Conservation (phyloP, 2,888 invertebrate genomes). For the Scaptomyza parva region DNA sequence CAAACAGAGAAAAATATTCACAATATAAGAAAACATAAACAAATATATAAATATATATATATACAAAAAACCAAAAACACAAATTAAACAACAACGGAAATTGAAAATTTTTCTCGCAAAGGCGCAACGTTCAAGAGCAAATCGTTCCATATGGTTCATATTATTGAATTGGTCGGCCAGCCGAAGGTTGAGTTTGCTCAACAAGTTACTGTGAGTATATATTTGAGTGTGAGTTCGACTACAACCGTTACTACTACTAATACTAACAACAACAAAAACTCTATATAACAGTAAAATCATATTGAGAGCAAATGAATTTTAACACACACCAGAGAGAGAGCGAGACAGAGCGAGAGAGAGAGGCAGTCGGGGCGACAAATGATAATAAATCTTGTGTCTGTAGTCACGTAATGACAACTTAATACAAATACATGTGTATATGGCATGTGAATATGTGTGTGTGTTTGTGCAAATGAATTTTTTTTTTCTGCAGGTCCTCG, state of each 20-base stretch:
- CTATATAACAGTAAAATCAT: no score
- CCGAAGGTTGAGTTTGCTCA: conserved; percentile 91
- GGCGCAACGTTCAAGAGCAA: conserved; percentile 77
- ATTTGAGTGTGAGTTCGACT: no score
- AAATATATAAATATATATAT: conserved; percentile 16
- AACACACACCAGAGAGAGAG: conserved; percentile 13
- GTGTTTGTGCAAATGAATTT: conserved; percentile 50
- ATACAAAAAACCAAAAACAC: conserved; percentile 1
- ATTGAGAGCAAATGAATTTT: conserved; percentile 61
- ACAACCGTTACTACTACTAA: not conserved
- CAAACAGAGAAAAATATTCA: conserved; percentile 29
- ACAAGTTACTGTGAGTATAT: conserved; percentile 91
- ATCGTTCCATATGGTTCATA: conserved; percentile 92
- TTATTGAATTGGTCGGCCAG: conserved; percentile 92
- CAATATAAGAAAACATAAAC: conserved; percentile 20
- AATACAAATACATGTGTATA: conserved; percentile 77
- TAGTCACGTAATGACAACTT: conserved; percentile 84
- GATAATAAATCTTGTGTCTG: conserved; percentile 82
- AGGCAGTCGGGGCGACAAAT: conserved; percentile 49
- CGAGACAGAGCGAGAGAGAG: conserved; percentile 2
- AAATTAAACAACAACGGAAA: conserved; percentile 31
- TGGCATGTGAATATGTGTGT: conserved; percentile 25
- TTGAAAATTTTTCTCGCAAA: conserved; percentile 69
- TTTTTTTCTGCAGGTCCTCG: conserved; percentile 47
- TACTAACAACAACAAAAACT: conserved; percentile 2